Conservation (phyloP, 2,888 invertebrate species). For the Desoria tigrina region DNA sequence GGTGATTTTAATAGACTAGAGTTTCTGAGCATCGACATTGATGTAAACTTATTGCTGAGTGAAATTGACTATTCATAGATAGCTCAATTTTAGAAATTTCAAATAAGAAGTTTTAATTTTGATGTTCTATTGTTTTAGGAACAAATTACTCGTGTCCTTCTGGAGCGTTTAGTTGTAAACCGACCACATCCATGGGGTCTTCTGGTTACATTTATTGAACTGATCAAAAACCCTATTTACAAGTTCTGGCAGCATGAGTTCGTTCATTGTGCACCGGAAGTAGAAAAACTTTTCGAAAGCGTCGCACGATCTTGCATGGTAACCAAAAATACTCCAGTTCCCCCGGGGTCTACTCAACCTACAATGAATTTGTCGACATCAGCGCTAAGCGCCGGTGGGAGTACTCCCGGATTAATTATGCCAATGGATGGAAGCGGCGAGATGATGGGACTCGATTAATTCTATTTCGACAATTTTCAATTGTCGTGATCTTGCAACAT, state of each 20-base stretch:
- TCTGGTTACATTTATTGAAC: slow-evolving; percentile 96
- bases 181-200: slow-evolving; percentile 99
- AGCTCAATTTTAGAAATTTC: no score
- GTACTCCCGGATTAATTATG: background rate
- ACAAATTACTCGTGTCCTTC: slow-evolving; percentile 69
- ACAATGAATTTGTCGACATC: background rate
- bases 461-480: background rate
- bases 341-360: slow-evolving; percentile 5
- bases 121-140: slow-evolving; percentile 38
- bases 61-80: no score
- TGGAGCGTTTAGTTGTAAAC: slow-evolving; percentile 96
- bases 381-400: background rate
- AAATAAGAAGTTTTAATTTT: no score
- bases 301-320: slow-evolving; percentile 95
- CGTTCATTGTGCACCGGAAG: slow-evolving; percentile 98
- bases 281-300: slow-evolving; percentile 97
- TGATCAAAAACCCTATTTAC: slow-evolving; percentile 97
- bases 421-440: slow-evolving; percentile 4
- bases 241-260: slow-evolving; percentile 99
- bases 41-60: no score
- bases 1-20: slow-evolving; percentile 41
- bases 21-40: slow-evolving; percentile 28
- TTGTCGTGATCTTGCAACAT: background rate
- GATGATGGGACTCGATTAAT: background rate
- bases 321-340: slow-evolving; percentile 43